Evolutionary conservation across 2,113 vertebrate genomes (phyloP).

Genomic region (Ia io): DNA sequence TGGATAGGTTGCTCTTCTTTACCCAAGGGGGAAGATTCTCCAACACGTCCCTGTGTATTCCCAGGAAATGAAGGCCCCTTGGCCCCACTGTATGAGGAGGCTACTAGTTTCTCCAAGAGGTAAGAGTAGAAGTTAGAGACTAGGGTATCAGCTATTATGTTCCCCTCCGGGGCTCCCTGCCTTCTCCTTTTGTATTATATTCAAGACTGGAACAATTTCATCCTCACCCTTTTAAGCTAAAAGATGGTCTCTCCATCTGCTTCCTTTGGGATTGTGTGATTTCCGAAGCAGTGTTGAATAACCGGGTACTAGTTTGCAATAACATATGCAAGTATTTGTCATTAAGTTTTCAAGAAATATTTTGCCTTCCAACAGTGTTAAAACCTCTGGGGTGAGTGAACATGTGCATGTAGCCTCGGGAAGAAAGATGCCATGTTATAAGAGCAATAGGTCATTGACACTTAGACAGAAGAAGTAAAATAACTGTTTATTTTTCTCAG

Average conservation of each 20-base stretch:
- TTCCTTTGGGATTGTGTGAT: not conserved
- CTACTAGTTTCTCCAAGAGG: not conserved
- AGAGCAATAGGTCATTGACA: not conserved
- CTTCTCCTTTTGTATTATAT: not conserved
- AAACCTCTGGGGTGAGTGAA: not conserved
- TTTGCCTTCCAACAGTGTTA: not conserved
- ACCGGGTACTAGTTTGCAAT: not conserved
- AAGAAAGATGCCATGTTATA: not conserved
- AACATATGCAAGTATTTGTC: not conserved
- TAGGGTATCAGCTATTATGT: not conserved
- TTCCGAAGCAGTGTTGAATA: not conserved
- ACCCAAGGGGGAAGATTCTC: not conserved
- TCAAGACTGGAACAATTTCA: not conserved
- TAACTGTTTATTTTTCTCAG: not conserved
- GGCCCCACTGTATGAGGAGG: not conserved
- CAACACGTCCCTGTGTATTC: not conserved
- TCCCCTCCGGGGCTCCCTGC: not conserved
- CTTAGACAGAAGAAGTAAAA: not conserved
- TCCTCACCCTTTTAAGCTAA: not conserved
- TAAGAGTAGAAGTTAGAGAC: not conserved
- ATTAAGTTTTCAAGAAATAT: not conserved
- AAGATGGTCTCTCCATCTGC: not conserved
- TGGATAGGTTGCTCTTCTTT: not conserved
- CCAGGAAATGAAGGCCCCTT: not conserved
- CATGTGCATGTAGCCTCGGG: not conserved